These are phyloP conservation scores for Enteromius anoplus DNA, from an alignment of 2,797 vertebrate species.

Conservation along the genomic window DNA sequence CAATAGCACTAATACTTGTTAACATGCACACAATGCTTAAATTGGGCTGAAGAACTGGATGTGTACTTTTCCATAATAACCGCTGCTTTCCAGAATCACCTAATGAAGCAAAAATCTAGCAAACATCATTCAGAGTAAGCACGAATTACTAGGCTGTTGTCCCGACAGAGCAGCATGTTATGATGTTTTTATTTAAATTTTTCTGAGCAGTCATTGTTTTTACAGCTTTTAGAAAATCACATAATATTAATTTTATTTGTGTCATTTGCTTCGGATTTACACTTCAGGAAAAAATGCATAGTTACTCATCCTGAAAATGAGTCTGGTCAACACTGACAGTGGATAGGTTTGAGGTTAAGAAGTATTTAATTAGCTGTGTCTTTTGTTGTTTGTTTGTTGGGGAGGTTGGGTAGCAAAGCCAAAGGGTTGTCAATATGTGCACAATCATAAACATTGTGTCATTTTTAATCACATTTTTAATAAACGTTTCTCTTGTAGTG, in stretches of 20 bases:
- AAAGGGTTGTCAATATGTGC: neutral
- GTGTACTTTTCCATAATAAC: neutral
- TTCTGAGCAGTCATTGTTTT: neutral
- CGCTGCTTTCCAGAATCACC: neutral
- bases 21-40: neutral
- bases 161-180: neutral
- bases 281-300: neutral
- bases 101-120: neutral
- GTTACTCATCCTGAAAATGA: neutral
- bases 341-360: neutral
- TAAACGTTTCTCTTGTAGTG: neutral
- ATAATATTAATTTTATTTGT: neutral
- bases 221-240: neutral
- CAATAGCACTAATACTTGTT: neutral
- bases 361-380: neutral
- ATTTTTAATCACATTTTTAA: neutral
- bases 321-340: neutral
- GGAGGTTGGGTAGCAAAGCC: no score
- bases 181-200: neutral
- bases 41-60: neutral
- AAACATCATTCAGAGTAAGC: neutral
- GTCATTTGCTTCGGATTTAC: neutral
- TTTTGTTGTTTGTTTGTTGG: neutral
- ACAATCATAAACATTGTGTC: neutral
- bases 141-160: no score